Percentiles rank a stretch among this genome's conserved stretches.
Conservation (phyloP, 2,888 invertebrate species). For the Thelaira solivaga region DNA sequence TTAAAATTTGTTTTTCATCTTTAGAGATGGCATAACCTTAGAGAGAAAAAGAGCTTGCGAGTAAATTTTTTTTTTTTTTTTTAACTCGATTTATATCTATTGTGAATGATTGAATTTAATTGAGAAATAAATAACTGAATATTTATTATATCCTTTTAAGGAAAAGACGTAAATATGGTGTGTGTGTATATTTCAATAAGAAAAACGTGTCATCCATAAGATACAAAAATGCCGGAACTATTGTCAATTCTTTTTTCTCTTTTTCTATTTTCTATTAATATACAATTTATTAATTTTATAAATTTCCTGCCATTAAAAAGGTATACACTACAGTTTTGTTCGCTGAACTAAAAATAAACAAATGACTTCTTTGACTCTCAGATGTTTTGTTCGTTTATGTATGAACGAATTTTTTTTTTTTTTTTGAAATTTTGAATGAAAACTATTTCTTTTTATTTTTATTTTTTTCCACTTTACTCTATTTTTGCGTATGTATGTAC, state of each 20-base stretch:
- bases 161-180: not conserved
- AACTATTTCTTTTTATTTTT: constrained; percentile 10
- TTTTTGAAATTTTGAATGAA: constrained; percentile 53
- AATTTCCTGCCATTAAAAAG: constrained; percentile 24
- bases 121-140: constrained; percentile 2
- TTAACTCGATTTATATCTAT: constrained; percentile 21
- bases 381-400: constrained; percentile 4
- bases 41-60: constrained; percentile 1
- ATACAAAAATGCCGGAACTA: constrained; percentile 45
- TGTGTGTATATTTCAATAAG: not conserved
- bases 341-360: constrained; percentile 6
- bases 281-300: constrained; percentile 22
- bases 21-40: not conserved
- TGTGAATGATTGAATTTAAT: constrained; percentile 50
- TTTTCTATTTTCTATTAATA: constrained; percentile 12
- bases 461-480: not conserved
- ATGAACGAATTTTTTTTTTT: constrained; percentile 55
- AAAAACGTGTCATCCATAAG: constrained; percentile 46
- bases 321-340: not conserved
- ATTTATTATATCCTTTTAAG: constrained; percentile 48
- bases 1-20: not conserved
- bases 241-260: constrained; percentile 1
- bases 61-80: not conserved
- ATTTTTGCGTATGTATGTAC: constrained; percentile 12
- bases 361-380: not conserved